Evolutionary conservation across 2,888 invertebrate genomes (phyloP).

Genomic region (Opisthograptis luteolata): DNA sequence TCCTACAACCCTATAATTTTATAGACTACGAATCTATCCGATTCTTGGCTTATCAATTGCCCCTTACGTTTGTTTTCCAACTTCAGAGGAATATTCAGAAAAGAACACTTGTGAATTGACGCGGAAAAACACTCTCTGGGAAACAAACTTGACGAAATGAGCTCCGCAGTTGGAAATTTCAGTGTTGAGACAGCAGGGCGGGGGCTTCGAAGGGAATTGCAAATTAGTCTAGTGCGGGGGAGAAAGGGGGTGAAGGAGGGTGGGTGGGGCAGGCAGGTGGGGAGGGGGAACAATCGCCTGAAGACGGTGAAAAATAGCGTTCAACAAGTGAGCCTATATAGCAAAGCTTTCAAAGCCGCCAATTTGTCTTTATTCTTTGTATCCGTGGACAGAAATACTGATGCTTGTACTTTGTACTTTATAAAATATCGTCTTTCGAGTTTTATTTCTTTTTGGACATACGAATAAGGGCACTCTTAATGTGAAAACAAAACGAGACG

Average conservation of each 20-base stretch:
- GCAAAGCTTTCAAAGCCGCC: constrained; percentile 38
- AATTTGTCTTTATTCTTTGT: constrained; percentile 22
- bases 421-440: no score
- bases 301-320: constrained; percentile 50
- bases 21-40: background rate
- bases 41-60: background rate
- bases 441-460: background rate
- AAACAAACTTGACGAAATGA: constrained; percentile 44
- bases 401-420: no score
- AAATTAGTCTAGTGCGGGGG: constrained; percentile 54
- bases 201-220: constrained; percentile 52
- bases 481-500: no score
- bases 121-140: constrained; percentile 15
- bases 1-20: no score
- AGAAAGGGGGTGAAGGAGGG: constrained; percentile 19
- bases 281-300: constrained; percentile 24
- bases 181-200: constrained; percentile 53
- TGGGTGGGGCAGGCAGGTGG: constrained; percentile 17
- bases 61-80: constrained; percentile 1
- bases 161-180: constrained; percentile 43
- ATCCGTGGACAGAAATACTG: background rate
- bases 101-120: constrained; percentile 15
- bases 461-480: no score
- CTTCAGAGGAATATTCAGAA: constrained; percentile 1
- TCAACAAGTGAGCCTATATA: constrained; percentile 65